These are phyloP conservation scores for Acleris literana DNA, from an alignment of 2,888 invertebrate species.

Conservation along the genomic window DNA sequence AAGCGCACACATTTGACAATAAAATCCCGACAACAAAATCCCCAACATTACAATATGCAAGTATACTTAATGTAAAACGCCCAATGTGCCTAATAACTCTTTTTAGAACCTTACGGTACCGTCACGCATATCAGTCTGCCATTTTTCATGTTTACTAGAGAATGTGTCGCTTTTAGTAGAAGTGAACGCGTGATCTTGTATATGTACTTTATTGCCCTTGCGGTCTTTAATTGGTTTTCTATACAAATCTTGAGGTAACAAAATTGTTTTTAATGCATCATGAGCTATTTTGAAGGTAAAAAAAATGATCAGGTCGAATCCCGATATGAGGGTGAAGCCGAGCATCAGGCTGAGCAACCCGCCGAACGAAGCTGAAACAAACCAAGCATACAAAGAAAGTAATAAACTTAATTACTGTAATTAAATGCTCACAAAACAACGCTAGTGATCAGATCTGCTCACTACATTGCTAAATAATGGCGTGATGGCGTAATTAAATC, in stretches of 20 bases:
- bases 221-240: background rate
- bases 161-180: background rate
- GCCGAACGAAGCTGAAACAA: conserved; percentile 86
- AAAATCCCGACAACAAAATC: no score
- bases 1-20: no score
- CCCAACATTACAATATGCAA: no score
- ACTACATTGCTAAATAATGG: no score
- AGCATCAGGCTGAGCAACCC: conserved; percentile 87
- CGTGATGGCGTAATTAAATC: no score
- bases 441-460: no score
- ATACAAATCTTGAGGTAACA: background rate
- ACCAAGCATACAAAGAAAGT: background rate
- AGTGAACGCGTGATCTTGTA: background rate
- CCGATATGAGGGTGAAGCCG: conserved; percentile 88
- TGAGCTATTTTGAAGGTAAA: conserved; percentile 81
- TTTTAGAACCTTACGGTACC: conserved; percentile 22
- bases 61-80: no score
- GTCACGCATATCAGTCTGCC: conserved; percentile 19
- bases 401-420: no score
- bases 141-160: conserved; percentile 10
- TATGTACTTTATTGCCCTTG: conserved; percentile 8
- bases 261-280: conserved; percentile 46
- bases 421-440: no score
- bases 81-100: background rate
- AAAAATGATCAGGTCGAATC: conserved; percentile 86